Base-by-base conservation (phyloP, 2,888 invertebrate genomes). In the Pyrrhia umbra region DNA sequence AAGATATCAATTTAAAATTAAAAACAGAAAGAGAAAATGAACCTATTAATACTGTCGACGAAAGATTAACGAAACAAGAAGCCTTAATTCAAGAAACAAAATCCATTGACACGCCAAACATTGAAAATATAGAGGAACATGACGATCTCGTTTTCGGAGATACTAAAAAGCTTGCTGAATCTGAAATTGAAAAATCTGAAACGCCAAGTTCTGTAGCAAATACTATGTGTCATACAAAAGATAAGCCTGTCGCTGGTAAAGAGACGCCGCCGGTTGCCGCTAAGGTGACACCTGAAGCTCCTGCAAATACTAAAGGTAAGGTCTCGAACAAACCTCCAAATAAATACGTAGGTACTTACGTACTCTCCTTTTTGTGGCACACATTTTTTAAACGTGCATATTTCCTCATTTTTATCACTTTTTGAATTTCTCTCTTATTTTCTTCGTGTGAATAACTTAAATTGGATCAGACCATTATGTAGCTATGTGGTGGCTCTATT, bases 111-210 rank as follows among this genome's bases (percentile, higher is more conserved):
- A 30, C 45, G 34, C 13, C 23, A 34, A 54, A 40, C 34, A 34
- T 23, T 34, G 39, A 25, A 34, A 25, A 52, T 16, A 37, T 25
- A 43, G 37, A 20, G 6, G 51, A 51, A 34, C 27, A 67, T 21
- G 52, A 68, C 9, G 54, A 75, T 37, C 55, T 75, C 40, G 39
- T 69, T 34, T 71, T 80, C 51, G 64, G 55, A 1, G 47, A 63
- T 20, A 63, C 55, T 1, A 63, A 30, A 18, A 46, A 72, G 47
- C 9, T n/a, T 10, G 6, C 21, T 9, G 30, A 46, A 45, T 27
- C 37, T 18, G 9, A 40, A n/a, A 16, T 16, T 5, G 30, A 27
- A 50, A 20, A 39, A 50, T 5, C 30, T 25, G 37, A 34, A 39
- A 49, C 13, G 0, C 20, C 20, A 40, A 56, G 4, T 59, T 0